These are phyloP conservation scores for Lacerta bilineata DNA, from an alignment of 2,797 vertebrate species.

Conservation along the genomic window DNA sequence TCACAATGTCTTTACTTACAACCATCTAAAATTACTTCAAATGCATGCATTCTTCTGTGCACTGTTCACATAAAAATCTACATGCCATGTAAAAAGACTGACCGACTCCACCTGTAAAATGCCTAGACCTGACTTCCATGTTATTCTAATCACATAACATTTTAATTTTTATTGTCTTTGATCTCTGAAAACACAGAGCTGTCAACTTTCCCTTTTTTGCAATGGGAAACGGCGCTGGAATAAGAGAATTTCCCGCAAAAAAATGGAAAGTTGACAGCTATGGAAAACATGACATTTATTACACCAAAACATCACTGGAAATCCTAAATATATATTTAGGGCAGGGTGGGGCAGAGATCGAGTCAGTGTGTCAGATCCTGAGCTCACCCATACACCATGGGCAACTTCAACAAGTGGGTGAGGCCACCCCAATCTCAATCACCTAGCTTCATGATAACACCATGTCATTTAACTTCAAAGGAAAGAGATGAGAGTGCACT, in stretches of 20 bases:
- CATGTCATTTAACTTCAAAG: too few species aligned
- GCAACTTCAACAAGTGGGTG: too few species aligned
- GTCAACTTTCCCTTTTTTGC: too few species aligned
- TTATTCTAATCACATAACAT: slow-evolving; percentile 27
- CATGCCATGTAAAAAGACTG: neutral
- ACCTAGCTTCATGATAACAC: too few species aligned
- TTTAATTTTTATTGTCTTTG: neutral
- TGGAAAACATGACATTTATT: slow-evolving; percentile 4
- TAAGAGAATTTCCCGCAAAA: too few species aligned
- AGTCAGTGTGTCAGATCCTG: too few species aligned
- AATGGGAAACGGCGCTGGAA: too few species aligned
- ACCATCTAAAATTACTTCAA: slow-evolving; percentile 27
- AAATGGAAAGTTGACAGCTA: too few species aligned
- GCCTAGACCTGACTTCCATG: slow-evolving; percentile 8
- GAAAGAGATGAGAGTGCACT: too few species aligned
- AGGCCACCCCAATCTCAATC: too few species aligned
- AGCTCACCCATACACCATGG: too few species aligned
- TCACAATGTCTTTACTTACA: slow-evolving; percentile 19
- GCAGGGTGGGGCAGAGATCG: too few species aligned
- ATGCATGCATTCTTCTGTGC: slow-evolving; percentile 48
- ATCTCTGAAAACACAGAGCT: neutral
- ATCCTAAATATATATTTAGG: accelerated
- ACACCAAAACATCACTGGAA: neutral
- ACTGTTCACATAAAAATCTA: slow-evolving; percentile 55
- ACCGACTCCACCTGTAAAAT: slow-evolving; percentile 29